phyloP scores from a whole-genome alignment of 2,888 invertebrate genomes.

The Ctenicera cuprea region DNA sequence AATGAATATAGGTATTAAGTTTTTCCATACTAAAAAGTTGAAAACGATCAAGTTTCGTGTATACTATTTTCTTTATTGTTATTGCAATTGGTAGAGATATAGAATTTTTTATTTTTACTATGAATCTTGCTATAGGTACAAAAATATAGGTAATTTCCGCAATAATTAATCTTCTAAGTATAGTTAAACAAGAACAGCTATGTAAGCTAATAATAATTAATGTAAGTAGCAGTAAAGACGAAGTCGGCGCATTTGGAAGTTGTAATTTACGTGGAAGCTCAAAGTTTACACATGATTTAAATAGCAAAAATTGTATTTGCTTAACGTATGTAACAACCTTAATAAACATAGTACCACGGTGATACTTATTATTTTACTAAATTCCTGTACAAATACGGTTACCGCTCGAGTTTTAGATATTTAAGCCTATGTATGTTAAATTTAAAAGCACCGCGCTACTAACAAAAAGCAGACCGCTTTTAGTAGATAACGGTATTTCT shows the following conservation, averaged over 20 bases:
- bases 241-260: conserved; percentile 22
- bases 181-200: background rate
- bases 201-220: conserved; percentile 15
- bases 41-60: too few relatives aligned
- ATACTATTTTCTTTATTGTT: too few relatives aligned
- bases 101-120: too few relatives aligned
- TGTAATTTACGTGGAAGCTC: conserved; percentile 8
- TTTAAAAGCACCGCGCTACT: conserved; percentile 17
- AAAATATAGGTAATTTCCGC: background rate
- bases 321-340: conserved; percentile 9
- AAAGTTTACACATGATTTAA: conserved; percentile 17
- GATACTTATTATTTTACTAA: conserved; percentile 17
- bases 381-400: conserved; percentile 5
- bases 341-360: conserved; percentile 7
- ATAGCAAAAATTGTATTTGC: conserved; percentile 16
- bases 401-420: conserved; percentile 13
- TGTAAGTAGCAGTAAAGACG: conserved; percentile 7
- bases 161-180: conserved; percentile 8
- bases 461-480: conserved; percentile 66
- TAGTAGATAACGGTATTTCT: conserved; percentile 26
- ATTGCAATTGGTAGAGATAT: too few relatives aligned
- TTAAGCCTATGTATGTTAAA: conserved; percentile 8
- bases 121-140: too few relatives aligned
- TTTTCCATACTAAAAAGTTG: too few relatives aligned
- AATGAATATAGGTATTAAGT: too few relatives aligned